phyloP scores from a whole-genome alignment of 1,140 invertebrate species.

The Drosophila yakuba region DNA sequence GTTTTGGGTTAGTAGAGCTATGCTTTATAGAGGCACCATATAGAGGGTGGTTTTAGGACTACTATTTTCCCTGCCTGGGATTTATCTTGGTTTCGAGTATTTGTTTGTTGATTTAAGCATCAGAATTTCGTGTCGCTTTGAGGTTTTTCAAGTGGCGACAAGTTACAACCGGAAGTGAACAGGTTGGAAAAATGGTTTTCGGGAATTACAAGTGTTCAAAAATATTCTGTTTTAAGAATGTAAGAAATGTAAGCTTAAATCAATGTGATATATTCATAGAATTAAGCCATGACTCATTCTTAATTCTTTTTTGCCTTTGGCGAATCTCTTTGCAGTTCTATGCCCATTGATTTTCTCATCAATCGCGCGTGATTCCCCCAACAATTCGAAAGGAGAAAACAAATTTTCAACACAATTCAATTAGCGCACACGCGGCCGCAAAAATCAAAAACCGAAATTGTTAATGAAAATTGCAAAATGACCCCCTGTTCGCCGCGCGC shows the following conservation, averaged over 20 bases:
- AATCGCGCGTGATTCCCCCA: constrained; percentile 26
- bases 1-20: constrained; percentile 47
- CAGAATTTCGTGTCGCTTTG: constrained; percentile 24
- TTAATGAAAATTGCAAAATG: constrained; percentile 72
- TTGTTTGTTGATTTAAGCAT: constrained; percentile 50
- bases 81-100: constrained; percentile 38
- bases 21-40: background rate
- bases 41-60: constrained; percentile 4
- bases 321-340: background rate
- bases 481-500: background rate
- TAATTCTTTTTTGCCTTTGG: background rate
- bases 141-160: constrained; percentile 36
- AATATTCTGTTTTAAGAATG: no score
- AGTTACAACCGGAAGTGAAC: constrained; percentile 23
- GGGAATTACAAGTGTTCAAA: no score
- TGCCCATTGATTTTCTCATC: constrained; percentile 24
- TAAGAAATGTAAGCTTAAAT: no score
- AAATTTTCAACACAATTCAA: constrained; percentile 71
- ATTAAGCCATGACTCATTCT: background rate
- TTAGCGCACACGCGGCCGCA: constrained; percentile 64
- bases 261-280: no score
- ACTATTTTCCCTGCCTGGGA: constrained; percentile 15
- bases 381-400: constrained; percentile 32
- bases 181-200: background rate
- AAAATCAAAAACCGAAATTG: constrained; percentile 51